Percentiles rank a stretch among this genome's conserved stretches.
Evolutionary conservation across 2,888 invertebrate genomes (phyloP).

Genomic region (Drosophila recens): DNA sequence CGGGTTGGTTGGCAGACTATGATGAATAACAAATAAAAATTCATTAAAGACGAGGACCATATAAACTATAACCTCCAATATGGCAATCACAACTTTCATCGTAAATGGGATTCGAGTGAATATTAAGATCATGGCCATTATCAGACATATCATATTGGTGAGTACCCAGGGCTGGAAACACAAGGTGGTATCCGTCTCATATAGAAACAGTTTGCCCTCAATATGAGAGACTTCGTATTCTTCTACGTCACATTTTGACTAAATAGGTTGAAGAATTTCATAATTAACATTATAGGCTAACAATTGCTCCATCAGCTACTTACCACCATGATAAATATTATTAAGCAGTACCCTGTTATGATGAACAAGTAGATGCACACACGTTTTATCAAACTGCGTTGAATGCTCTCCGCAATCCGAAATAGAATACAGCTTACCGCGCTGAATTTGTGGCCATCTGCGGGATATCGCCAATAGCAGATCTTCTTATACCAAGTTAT

Average conservation of each 20-base stretch:
- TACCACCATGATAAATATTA: constrained; percentile 49
- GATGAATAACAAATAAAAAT: constrained; percentile 86
- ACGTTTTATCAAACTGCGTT: constrained; percentile 88
- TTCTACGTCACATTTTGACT: constrained; percentile 32
- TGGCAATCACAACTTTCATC: constrained; percentile 88
- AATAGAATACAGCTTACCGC: constrained; percentile 43
- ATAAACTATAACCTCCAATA: constrained; percentile 89
- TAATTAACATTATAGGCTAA: background rate
- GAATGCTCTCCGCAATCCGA: constrained; percentile 86
- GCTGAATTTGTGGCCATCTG: background rate
- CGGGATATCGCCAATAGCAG: constrained; percentile 88
- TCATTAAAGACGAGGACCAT: constrained; percentile 88
- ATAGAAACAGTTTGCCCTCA: constrained; percentile 56
- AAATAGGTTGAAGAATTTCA: background rate
- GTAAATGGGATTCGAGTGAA: constrained; percentile 94
- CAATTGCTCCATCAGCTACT: constrained; percentile 28
- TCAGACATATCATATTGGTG: constrained; percentile 86
- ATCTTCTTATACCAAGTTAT: constrained; percentile 91
- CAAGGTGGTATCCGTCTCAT: constrained; percentile 25
- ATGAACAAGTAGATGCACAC: constrained; percentile 89
- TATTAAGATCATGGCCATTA: constrained; percentile 90
- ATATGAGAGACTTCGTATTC: constrained; percentile 22
- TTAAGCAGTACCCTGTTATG: constrained; percentile 87
- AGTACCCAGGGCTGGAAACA: constrained; percentile 85
- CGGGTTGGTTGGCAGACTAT: constrained; percentile 90